Conservation (phyloP, 2,113 vertebrate genomes). For the Coturnix japonica region DNA sequence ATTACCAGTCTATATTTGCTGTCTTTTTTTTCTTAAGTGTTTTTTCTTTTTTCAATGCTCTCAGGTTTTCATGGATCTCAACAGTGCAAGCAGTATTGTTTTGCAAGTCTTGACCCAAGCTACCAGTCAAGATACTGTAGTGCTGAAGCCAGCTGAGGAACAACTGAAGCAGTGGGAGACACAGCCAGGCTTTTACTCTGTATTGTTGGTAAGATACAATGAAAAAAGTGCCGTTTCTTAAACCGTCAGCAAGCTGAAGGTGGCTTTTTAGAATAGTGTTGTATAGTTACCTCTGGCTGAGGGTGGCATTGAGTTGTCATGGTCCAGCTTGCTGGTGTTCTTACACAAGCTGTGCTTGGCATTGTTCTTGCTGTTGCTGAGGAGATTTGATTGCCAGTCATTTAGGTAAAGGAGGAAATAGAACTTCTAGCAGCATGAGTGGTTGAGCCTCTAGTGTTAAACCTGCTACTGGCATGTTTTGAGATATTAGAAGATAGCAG, state of each 20-base stretch:
- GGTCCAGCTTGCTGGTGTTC: neutral
- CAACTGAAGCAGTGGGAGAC: constrained; percentile 97
- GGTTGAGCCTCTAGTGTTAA: neutral
- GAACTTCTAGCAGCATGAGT: rapidly evolving
- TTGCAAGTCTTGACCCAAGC: constrained; percentile 95
- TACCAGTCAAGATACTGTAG: constrained; percentile 93
- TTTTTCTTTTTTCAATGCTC: neutral
- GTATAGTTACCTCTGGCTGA: neutral
- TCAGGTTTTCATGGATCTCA: constrained; percentile 90
- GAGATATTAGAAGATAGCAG: neutral
- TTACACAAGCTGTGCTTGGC: neutral
- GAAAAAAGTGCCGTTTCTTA: neutral
- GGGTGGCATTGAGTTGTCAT: neutral
- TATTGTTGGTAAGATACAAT: constrained; percentile 88
- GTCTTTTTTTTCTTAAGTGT: neutral
- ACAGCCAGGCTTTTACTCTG: constrained; percentile 96
- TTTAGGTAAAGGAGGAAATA: neutral
- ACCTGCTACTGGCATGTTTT: neutral
- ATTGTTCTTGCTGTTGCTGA: neutral
- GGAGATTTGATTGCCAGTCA: neutral
- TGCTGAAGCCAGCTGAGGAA: constrained; percentile 95
- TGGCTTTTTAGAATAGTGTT: neutral
- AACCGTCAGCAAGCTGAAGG: neutral
- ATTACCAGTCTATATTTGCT: neutral
- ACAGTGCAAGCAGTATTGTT: constrained; percentile 92